These are phyloP conservation scores for Cheracebus regulus DNA, from an alignment of 2,797 vertebrate species.

Conservation along the genomic window DNA sequence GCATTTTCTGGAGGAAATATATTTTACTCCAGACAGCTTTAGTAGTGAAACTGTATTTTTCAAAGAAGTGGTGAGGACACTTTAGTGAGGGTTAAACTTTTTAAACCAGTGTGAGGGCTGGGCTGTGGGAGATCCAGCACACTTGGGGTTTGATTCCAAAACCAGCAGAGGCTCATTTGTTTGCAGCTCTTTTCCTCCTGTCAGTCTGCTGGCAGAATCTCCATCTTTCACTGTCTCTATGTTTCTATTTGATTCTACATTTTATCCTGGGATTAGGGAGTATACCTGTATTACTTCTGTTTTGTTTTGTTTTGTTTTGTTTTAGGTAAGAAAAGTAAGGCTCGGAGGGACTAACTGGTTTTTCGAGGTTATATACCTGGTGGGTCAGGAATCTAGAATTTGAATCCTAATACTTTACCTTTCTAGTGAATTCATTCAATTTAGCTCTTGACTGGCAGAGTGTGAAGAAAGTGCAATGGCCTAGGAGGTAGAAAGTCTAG, in stretches of 20 bases:
- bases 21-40: constrained; percentile 68
- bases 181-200: not conserved
- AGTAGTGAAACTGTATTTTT: constrained; percentile 57
- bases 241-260: not conserved
- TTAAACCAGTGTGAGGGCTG: not conserved
- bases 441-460: not conserved
- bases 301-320: too few relatives aligned
- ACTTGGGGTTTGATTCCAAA: not conserved
- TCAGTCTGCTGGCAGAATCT: not conserved
- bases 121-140: not conserved
- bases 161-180: not conserved
- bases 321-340: not conserved
- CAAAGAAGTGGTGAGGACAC: constrained; percentile 10
- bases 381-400: not conserved
- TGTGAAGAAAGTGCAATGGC: not conserved
- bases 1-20: constrained; percentile 58
- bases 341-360: not conserved
- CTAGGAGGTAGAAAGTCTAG: not conserved
- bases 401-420: not conserved
- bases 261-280: not conserved
- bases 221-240: not conserved
- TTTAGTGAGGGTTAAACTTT: constrained; percentile 34
- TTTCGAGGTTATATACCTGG: not conserved
- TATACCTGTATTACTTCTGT: not conserved
- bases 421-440: not conserved